phyloP scores from a whole-genome alignment of 2,888 invertebrate genomes.

The Nipponacmea schrenckii region DNA sequence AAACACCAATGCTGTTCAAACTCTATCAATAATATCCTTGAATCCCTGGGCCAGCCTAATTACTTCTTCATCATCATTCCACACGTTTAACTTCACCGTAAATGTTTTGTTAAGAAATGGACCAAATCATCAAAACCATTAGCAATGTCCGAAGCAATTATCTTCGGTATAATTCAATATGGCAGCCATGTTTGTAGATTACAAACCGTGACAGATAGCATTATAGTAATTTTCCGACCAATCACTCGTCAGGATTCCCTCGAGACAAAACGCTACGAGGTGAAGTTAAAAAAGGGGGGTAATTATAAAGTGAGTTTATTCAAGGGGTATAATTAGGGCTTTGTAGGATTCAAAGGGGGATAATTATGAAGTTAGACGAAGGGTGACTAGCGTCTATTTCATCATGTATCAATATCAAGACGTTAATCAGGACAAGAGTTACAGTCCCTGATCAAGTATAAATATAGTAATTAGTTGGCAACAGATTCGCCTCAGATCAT shows the following conservation, averaged over 20 bases:
- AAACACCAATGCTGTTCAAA: too few species aligned
- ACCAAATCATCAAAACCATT: too few species aligned
- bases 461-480: not conserved
- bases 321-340: not conserved
- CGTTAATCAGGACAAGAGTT: not conserved
- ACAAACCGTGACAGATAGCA: not conserved
- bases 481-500: not conserved
- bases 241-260: not conserved
- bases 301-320: not conserved
- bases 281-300: conserved; percentile 5
- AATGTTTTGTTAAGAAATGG: too few species aligned
- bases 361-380: not conserved
- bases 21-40: too few species aligned
- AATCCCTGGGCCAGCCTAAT: too few species aligned
- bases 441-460: not conserved
- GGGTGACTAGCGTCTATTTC: not conserved
- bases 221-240: conserved; percentile 1
- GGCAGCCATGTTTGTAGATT: too few species aligned
- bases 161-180: too few species aligned
- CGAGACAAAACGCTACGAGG: not conserved
- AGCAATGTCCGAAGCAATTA: too few species aligned
- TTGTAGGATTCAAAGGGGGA: too few species aligned
- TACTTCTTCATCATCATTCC: too few species aligned
- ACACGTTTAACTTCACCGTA: too few species aligned
- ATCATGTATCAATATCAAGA: not conserved